Base-by-base conservation (phyloP, 2,888 invertebrate species). In the Bimastos eiseni region DNA sequence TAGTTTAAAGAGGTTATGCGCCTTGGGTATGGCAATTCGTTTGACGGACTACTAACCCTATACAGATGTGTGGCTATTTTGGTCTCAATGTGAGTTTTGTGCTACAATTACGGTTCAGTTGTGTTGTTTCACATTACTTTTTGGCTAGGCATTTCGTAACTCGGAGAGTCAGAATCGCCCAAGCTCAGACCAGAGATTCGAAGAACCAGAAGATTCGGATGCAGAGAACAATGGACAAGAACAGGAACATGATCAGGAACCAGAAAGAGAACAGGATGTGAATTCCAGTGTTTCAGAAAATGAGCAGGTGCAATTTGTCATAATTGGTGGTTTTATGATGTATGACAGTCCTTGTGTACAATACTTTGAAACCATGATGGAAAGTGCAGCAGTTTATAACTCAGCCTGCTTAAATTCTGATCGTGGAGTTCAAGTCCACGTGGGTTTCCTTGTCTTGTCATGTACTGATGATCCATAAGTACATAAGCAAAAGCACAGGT, bases 191-290 rank as follows among this genome's bases (percentile, higher is more conserved):
- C 86, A 36, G 30, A 70, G 70, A 33, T 86, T 37, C 17, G 86
- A 86, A 21, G 37, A 21, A 36, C 36, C 34, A 36, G 37, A 37
- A 33, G 86, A 86, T 30, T 86, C 86, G 37, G 86, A 86, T 86
- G 86, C 24, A 37, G 86, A 86, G 21, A 86, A 86, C 86, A 86
- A 37, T 86, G 37, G 8, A 34, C 86, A 86, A 36, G 86, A 86
- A 86, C 86, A 86, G 86, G 37, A 21, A 17, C 86, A 86, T n/a
- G 86, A 86, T n/a, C 86, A 86, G 86, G 86, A 86, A 36, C 86
- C 34, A 86, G 86, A 86, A 19, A 36, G 34, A 37, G 86, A 86
- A 24, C 86, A 21, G 36, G 86, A 86, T 24, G 24, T 86, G 19
- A 86, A 86, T 86, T 86, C 86, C 34, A 86, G 86, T 37, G 8